Evolutionary conservation across 2,888 invertebrate genomes (phyloP).

Genomic region (Cacoxenus indagator): DNA sequence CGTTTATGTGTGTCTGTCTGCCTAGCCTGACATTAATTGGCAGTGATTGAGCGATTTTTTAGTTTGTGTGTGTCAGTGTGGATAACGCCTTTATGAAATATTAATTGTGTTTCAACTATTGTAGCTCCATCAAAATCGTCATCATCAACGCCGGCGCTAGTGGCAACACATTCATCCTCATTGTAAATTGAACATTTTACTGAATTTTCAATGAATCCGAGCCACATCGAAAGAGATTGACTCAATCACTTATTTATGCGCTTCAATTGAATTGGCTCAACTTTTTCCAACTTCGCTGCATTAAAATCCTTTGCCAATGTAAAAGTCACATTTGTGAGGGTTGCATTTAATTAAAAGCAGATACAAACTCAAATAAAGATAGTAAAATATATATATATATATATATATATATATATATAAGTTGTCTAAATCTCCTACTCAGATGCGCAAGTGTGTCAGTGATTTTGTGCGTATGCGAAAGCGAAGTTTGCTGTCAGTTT

Average conservation of each 20-base stretch:
- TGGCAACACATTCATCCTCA: not conserved
- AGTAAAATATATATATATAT: not conserved
- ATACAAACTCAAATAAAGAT: not conserved
- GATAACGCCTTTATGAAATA: conserved; percentile 59
- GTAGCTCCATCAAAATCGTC: not conserved
- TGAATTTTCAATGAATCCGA: not conserved
- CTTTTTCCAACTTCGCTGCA: not conserved
- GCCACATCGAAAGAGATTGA: not conserved
- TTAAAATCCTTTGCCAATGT: too few species aligned
- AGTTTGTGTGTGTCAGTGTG: conserved; percentile 34
- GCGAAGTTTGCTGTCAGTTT: not conserved
- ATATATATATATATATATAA: not conserved
- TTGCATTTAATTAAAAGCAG: not conserved
- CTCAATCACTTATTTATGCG: not conserved
- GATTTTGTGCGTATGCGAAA: not conserved
- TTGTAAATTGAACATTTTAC: not conserved
- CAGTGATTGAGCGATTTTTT: conserved; percentile 62
- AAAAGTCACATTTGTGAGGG: not conserved
- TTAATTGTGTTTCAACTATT: conserved; percentile 54
- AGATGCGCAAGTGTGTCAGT: not conserved
- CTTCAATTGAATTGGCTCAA: not conserved
- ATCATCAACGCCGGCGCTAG: not conserved
- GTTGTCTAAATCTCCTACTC: not conserved
- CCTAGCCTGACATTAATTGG: conserved; percentile 60
- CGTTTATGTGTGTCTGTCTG: conserved; percentile 20